Evolutionary conservation across 2,888 invertebrate genomes (phyloP).

Genomic region (Labia minor): DNA sequence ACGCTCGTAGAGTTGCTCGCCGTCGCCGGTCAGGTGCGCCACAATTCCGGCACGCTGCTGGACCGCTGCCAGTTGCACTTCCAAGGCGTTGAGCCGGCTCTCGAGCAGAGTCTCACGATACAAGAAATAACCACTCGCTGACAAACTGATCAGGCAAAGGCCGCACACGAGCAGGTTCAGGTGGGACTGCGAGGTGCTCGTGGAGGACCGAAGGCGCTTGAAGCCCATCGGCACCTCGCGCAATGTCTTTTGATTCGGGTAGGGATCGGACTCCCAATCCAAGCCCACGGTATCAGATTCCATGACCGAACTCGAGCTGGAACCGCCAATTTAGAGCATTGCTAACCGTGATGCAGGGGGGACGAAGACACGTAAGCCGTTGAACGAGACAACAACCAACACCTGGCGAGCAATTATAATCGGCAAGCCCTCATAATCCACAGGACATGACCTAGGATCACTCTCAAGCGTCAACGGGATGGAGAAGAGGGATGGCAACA

Average conservation of each 20-base stretch:
- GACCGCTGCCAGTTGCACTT: constrained; percentile 46
- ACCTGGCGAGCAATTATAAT: background rate
- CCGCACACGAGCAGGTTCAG: constrained; percentile 48
- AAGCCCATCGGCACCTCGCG: constrained; percentile 9
- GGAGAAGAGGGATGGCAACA: background rate
- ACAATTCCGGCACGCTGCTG: constrained; percentile 34
- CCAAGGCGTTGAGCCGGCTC: constrained; percentile 42
- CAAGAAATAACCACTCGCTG: constrained; percentile 48
- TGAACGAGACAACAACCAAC: background rate
- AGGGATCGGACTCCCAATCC: background rate
- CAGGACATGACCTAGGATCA: background rate
- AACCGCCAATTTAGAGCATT: too few relatives aligned
- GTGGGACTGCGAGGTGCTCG: background rate
- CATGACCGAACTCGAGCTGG: background rate
- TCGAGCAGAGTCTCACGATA: constrained; percentile 47
- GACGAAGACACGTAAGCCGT: background rate
- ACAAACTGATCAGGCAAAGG: constrained; percentile 50
- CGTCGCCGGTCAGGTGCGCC: constrained; percentile 19
- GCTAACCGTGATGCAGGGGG: background rate
- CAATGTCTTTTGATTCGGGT: constrained; percentile 8
- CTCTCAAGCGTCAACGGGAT: background rate
- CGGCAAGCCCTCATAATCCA: background rate
- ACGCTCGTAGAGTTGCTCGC: constrained; percentile 43
- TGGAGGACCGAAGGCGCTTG: background rate
- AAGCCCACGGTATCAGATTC: background rate